Evolutionary conservation across 2,113 vertebrate species (phyloP), one percentile per base, ranked within the genome.

Genomic region (Oenanthe melanoleuca): DNA sequence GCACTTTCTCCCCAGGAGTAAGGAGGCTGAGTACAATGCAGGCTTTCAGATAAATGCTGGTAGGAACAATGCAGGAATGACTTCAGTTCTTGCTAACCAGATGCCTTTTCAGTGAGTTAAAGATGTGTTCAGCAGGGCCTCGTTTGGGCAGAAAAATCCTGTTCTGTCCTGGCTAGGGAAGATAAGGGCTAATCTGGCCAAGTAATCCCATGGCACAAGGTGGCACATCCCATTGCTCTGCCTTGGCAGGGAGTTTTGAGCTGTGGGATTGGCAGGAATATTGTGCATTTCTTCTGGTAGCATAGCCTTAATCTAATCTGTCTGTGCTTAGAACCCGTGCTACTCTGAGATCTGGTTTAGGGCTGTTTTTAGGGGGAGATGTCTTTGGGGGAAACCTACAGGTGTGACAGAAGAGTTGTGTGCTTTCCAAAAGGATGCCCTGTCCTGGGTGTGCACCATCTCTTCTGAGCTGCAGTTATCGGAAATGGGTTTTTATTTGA

Each of bases 201-300:
- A 3, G 23, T 37, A 18, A 38, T 70, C 44, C 26, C 0, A 0
- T 86, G 80, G 26, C 37, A 4, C 40, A 23, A 34, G 17, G 3
- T 42, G 26, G 33, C 77, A 29, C 18, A 49, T 57, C 28, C 33
- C 10, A 11, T 53, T 42, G 37, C n/a, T 61, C n/a, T 66, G 9
- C 28, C 3, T 57, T 56, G 61, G 11, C 40, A 19, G 26, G 55
- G 70, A 49, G 16, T n/a, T 34, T 57, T n/a, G 33, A 5, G 29
- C 52, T 40, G 34, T 63, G 50, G 60, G 44, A 19, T 49, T 86
- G 75, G 29, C 47, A 64, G 33, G 22, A 77, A 38, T 77, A 45
- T 45, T 60, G 38, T 45, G 12, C 38, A 8, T 85, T 88, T 53
- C 64, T 69, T 61, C 20, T 57, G 47, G 69, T 6, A 9, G 9